Conservation (phyloP, 2,888 invertebrate species). For the Eugnorisma glareosa region DNA sequence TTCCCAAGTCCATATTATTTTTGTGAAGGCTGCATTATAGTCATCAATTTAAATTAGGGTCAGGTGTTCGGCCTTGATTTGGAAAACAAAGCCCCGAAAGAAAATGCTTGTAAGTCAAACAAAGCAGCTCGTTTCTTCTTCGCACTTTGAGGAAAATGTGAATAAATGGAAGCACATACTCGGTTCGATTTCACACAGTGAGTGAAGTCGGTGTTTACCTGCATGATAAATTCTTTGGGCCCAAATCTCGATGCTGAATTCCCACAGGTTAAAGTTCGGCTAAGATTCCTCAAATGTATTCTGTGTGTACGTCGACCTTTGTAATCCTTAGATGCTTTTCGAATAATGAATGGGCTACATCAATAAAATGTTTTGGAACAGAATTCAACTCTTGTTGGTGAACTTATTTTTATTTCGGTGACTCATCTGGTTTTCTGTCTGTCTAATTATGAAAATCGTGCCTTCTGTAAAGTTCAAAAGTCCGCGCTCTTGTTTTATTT, state of each 20-base stretch:
- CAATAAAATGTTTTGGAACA: slow-evolving; percentile 40
- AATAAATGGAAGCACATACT: slow-evolving; percentile 32
- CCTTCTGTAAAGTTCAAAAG: slow-evolving; percentile 58
- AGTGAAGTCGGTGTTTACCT: slow-evolving; percentile 32
- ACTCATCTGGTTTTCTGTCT: slow-evolving; percentile 33
- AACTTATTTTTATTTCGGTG: slow-evolving; percentile 31
- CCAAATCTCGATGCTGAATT: slow-evolving; percentile 47
- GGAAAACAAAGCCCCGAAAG: slow-evolving; percentile 41
- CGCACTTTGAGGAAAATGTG: slow-evolving; percentile 40
- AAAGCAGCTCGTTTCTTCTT: slow-evolving; percentile 13
- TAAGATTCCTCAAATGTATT: slow-evolving; percentile 63
- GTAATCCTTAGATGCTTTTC: slow-evolving; percentile 52
- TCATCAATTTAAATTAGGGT: slow-evolving; percentile 56
- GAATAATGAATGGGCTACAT: slow-evolving; percentile 51
- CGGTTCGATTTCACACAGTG: slow-evolving; percentile 29
- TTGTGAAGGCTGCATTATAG: slow-evolving; percentile 17
- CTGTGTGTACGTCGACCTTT: slow-evolving; percentile 47
- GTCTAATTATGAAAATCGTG: slow-evolving; percentile 56
- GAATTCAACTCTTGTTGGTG: slow-evolving; percentile 18
- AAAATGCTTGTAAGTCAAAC: slow-evolving; percentile 12
- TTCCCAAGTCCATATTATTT: slow-evolving; percentile 23
- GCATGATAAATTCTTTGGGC: slow-evolving; percentile 50
- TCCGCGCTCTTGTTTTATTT: slow-evolving; percentile 66
- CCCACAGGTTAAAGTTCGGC: slow-evolving; percentile 58
- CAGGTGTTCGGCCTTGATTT: slow-evolving; percentile 37